phyloP scores from a whole-genome alignment of 2,888 invertebrate species.

The Netelia fuscicornis region DNA sequence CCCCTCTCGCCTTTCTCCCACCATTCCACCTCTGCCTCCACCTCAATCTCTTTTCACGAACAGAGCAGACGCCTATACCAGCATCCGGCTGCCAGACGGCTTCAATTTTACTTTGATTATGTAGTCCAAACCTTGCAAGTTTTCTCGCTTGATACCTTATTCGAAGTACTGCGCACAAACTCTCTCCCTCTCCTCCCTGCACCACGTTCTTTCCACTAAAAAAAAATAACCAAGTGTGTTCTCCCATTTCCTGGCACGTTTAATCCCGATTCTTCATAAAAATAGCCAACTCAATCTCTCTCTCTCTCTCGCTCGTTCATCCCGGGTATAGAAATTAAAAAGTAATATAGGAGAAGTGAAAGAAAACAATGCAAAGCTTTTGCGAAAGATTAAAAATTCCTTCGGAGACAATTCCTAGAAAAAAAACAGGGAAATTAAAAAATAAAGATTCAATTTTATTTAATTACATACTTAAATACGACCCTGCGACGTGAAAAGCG shows the following conservation, averaged over 20 bases:
- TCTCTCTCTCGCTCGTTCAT: background rate
- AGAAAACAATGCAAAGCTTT: background rate
- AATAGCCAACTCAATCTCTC: background rate
- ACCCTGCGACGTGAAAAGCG: background rate
- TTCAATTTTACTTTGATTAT: conserved; percentile 74
- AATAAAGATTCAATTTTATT: background rate
- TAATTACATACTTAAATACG: background rate
- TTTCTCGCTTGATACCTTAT: conserved; percentile 59
- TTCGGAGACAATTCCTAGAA: no score
- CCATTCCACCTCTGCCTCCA: conserved; percentile 1
- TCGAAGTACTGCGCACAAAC: conserved; percentile 22
- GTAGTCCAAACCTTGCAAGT: conserved; percentile 70
- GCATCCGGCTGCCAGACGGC: conserved; percentile 65
- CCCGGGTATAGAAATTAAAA: background rate
- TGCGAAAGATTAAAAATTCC: background rate
- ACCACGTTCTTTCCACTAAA: conserved; percentile 7
- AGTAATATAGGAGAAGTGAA: background rate
- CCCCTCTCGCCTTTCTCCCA: conserved; percentile 47
- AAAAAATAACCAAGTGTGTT: conserved; percentile 24
- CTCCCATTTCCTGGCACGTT: background rate
- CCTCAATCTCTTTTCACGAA: conserved; percentile 35
- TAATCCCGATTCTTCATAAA: conserved; percentile 1
- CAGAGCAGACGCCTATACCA: conserved; percentile 39
- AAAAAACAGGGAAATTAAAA: no score
- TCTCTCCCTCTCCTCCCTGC: background rate